Evolutionary conservation across 2,888 invertebrate genomes (phyloP).

Genomic region (Macrophya annulata): DNA sequence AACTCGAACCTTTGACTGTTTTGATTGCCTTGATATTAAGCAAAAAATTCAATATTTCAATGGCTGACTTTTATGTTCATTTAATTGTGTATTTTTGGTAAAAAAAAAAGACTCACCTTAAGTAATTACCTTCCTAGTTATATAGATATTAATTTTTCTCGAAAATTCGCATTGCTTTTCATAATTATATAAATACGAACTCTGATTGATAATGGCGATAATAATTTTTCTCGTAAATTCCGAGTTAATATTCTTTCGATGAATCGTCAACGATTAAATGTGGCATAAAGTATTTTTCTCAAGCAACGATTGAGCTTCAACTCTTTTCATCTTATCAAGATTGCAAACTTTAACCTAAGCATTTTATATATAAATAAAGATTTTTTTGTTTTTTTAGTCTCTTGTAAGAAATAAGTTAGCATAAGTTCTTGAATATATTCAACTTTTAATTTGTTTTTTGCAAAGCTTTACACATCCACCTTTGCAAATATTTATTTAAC

Average conservation of each 20-base stretch:
- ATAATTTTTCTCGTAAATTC: background rate
- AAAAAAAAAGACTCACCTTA: background rate
- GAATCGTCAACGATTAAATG: background rate
- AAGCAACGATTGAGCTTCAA: background rate
- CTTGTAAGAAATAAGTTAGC: background rate
- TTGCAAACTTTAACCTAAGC: background rate
- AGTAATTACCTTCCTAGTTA: background rate
- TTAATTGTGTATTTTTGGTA: background rate
- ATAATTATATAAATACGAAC: background rate
- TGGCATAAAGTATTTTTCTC: background rate
- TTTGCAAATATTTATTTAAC: background rate
- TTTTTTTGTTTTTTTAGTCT: background rate
- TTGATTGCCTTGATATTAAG: background rate
- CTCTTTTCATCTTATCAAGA: background rate
- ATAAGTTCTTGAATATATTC: background rate
- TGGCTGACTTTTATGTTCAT: background rate
- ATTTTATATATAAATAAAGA: constrained; percentile 15
- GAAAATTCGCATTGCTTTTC: background rate
- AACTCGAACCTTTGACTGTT: background rate
- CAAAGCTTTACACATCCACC: background rate
- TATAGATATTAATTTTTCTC: background rate
- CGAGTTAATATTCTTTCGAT: background rate
- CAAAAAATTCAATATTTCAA: background rate
- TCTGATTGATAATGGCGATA: background rate
- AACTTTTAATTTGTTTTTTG: constrained; percentile 17